A percentile compares a stretch with the other conserved stretches of the same genome.
These are phyloP conservation scores for Terrapene triunguis DNA, from an alignment of 2,113 vertebrate species.

Conservation along the genomic window DNA sequence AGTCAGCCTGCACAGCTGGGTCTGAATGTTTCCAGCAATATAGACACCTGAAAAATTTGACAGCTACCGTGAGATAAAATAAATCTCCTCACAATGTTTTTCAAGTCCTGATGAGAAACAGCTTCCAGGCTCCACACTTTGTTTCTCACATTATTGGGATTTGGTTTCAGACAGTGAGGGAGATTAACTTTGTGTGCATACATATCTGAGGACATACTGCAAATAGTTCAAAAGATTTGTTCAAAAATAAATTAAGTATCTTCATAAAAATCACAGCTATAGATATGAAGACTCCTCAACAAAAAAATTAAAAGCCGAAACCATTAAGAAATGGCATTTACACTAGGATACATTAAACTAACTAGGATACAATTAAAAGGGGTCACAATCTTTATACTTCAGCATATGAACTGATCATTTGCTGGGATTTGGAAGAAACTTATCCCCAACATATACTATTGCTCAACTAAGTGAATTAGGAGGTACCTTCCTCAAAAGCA, in stretches of 20 bases:
- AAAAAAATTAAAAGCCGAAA: background rate
- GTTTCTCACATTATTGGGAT: background rate
- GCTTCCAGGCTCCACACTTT: background rate
- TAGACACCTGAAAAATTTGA: background rate
- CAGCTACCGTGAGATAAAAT: slow-evolving; percentile 1
- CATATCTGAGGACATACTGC: background rate
- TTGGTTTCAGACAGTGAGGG: background rate
- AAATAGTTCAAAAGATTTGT: background rate
- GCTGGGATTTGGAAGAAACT: background rate
- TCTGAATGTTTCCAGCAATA: background rate
- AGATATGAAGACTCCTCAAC: background rate
- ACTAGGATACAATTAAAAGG: background rate
- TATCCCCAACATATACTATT: background rate
- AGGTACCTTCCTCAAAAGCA: background rate
- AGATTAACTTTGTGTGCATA: background rate
- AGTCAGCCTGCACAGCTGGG: background rate
- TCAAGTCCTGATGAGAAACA: slow-evolving; percentile 1
- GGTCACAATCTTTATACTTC: background rate
- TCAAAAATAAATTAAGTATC: background rate
- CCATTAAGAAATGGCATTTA: background rate
- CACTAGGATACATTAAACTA: background rate
- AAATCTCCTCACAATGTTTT: background rate
- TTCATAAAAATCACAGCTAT: background rate
- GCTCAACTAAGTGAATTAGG: background rate
- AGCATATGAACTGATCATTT: background rate